A percentile compares a stretch with the other conserved stretches of the same genome.
Conservation (phyloP, 2,113 vertebrate species). For the Telmatochromis bifrenatus region DNA sequence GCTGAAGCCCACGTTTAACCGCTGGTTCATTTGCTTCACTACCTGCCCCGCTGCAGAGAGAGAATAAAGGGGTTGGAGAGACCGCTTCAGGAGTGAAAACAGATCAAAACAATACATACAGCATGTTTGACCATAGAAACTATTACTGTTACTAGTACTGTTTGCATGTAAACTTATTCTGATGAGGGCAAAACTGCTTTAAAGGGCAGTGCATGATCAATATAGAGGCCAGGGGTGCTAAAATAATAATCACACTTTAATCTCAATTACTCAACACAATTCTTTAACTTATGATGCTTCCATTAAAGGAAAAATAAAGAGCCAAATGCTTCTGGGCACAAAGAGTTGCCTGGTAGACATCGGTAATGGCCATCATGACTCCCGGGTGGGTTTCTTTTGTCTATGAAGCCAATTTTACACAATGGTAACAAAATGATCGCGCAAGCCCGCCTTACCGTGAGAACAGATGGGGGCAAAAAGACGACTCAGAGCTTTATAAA, state of each 20-base stretch:
- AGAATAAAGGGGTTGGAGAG: background rate
- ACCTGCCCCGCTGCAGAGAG: constrained; percentile 84
- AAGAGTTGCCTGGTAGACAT: background rate
- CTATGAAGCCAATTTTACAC: fast-evolving
- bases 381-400: fast-evolving
- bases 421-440: background rate
- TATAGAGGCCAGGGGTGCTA: background rate
- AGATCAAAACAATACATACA: background rate
- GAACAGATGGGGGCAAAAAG: background rate
- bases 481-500: background rate
- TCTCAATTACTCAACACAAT: background rate
- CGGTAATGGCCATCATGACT: fast-evolving
- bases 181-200: background rate
- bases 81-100: background rate
- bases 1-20: constrained; percentile 84
- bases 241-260: background rate
- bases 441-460: fast-evolving
- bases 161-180: background rate
- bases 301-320: background rate
- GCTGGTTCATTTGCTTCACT: constrained; percentile 97
- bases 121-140: fast-evolving
- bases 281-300: background rate
- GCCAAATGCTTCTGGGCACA: fast-evolving
- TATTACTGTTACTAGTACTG: no score
- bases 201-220: background rate